Conservation (phyloP, 2,113 vertebrate species). For the Zosterops lateralis region DNA sequence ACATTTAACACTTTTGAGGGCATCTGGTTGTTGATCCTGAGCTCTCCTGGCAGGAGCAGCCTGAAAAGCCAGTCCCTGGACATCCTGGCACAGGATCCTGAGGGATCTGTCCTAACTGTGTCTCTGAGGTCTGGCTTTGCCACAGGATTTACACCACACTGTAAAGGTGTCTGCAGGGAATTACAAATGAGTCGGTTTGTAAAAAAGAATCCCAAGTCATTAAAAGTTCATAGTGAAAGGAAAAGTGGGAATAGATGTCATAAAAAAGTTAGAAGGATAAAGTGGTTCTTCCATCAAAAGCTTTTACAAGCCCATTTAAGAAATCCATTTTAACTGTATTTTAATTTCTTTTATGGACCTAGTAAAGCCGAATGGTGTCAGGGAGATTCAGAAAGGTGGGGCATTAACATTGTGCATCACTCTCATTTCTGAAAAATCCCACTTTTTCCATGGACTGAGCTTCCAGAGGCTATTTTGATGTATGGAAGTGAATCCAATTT, state of each 20-base stretch:
- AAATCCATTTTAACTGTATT: constrained; percentile 33
- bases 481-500: background rate
- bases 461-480: background rate
- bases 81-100: accelerated
- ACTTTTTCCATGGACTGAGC: background rate
- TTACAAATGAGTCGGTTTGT: background rate
- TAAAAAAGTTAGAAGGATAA: constrained; percentile 43
- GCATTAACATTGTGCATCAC: background rate
- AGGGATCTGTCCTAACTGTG: background rate
- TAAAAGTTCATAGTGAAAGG: constrained; percentile 8
- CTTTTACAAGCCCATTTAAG: constrained; percentile 31
- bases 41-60: background rate
- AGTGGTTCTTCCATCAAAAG: constrained; percentile 22
- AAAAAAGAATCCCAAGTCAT: background rate
- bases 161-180: background rate
- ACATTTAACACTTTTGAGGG: background rate
- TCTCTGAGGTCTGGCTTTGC: background rate
- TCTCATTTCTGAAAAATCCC: background rate
- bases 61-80: accelerated
- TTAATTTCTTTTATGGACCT: constrained; percentile 51
- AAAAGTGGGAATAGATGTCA: background rate
- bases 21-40: accelerated
- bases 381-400: background rate
- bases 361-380: background rate
- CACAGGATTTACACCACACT: accelerated